A percentile compares a stretch with the other conserved stretches of the same genome.
Evolutionary conservation across 2,888 invertebrate genomes (phyloP).

Genomic region (Apantesis nais): DNA sequence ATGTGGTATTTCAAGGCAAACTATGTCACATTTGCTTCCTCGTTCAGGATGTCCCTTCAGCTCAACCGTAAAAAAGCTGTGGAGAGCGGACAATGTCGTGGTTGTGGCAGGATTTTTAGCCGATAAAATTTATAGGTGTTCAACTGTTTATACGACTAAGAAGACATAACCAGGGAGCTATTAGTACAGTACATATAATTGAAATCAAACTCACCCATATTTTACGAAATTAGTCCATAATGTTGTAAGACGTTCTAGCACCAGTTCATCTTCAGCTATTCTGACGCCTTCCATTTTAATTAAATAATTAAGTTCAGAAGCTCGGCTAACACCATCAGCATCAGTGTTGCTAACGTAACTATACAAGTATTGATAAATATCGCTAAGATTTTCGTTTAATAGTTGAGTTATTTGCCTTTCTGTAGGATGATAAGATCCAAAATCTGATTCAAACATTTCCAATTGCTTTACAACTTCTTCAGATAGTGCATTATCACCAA

Average conservation of each 20-base stretch:
- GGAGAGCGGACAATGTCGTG: too few relatives aligned
- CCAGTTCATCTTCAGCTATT: slow-evolving; percentile 57
- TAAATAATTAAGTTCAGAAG: slow-evolving; percentile 69
- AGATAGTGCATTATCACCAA: slow-evolving; percentile 70
- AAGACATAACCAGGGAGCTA: too few relatives aligned
- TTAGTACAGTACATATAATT: neutral
- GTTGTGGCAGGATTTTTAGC: too few relatives aligned
- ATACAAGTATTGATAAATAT: slow-evolving; percentile 72
- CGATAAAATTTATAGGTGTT: too few relatives aligned
- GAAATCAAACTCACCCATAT: slow-evolving; percentile 65
- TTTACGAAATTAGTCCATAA: slow-evolving; percentile 79
- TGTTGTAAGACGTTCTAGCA: slow-evolving; percentile 64
- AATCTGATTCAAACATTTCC: slow-evolving; percentile 72
- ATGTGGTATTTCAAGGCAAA: too few relatives aligned
- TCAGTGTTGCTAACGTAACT: slow-evolving; percentile 61
- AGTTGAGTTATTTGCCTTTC: slow-evolving; percentile 66
- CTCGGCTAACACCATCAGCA: slow-evolving; percentile 60
- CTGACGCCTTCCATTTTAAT: slow-evolving; percentile 52
- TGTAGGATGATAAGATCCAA: slow-evolving; percentile 69
- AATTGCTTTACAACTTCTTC: slow-evolving; percentile 55
- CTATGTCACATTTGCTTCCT: too few relatives aligned
- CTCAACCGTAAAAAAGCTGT: too few relatives aligned
- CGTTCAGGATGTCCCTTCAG: too few relatives aligned
- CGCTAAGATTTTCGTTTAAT: slow-evolving; percentile 65
- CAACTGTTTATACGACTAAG: too few relatives aligned